Evolutionary conservation across 2,797 vertebrate genomes (phyloP).

Genomic region (Scleropages formosus): DNA sequence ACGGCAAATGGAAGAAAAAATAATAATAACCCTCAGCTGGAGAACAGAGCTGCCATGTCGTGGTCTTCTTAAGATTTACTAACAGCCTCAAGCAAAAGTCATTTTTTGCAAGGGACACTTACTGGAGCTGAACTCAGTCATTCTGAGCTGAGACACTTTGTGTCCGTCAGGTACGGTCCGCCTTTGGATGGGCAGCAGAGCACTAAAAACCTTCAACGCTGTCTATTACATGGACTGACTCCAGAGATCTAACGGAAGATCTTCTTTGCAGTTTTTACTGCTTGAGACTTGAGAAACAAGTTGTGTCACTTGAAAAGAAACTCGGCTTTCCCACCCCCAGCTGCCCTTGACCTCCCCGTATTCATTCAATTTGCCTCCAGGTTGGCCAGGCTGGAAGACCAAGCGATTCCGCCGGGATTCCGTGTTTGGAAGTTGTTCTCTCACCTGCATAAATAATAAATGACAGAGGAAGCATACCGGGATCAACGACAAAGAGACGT

Average conservation of each 20-base stretch:
- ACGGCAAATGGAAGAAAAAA: no score
- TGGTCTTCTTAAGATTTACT: slow-evolving; percentile 1
- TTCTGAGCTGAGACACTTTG: slow-evolving; percentile 3
- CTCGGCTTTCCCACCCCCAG: background rate
- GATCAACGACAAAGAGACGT: slow-evolving; percentile 6
- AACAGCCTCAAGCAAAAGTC: background rate
- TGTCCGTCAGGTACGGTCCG: background rate
- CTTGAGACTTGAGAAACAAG: background rate
- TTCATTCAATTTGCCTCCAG: slow-evolving; percentile 11
- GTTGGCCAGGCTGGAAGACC: slow-evolving; percentile 13
- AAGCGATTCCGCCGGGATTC: background rate
- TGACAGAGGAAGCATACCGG: background rate
- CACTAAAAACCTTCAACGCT: background rate
- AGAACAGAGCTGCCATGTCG: background rate
- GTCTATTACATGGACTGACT: background rate
- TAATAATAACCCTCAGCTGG: background rate
- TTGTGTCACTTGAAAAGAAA: background rate
- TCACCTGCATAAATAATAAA: slow-evolving; percentile 28
- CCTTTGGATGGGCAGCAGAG: background rate
- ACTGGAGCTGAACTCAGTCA: slow-evolving; percentile 10
- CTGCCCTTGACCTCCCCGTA: background rate
- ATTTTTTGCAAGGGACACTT: slow-evolving; percentile 11
- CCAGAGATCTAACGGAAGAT: background rate
- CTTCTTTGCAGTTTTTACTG: background rate
- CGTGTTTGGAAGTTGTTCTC: background rate